Conservation (phyloP, 2,888 invertebrate genomes). For the Nephrotoma guestfalica region DNA sequence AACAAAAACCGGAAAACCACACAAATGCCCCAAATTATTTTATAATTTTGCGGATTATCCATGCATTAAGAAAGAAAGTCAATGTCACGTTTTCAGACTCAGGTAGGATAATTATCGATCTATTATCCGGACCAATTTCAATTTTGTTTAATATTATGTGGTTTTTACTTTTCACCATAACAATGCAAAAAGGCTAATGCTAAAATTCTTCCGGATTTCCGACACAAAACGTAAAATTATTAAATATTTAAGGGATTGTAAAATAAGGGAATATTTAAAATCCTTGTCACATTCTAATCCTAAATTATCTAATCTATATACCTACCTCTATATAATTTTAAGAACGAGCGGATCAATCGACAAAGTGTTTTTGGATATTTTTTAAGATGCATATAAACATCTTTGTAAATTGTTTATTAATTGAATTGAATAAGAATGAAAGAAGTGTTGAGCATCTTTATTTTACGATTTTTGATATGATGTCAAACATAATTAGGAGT, state of each 20-base stretch:
- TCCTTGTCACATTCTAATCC: background rate
- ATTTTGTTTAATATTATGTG: background rate
- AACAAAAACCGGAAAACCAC: background rate
- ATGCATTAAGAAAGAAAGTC: background rate
- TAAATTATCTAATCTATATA: background rate
- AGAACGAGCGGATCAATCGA: background rate
- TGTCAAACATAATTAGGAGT: background rate
- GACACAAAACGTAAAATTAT: background rate
- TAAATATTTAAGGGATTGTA: background rate
- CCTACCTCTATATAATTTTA: background rate
- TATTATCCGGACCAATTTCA: background rate
- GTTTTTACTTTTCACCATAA: background rate
- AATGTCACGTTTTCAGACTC: background rate
- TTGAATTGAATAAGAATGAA: background rate
- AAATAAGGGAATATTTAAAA: background rate
- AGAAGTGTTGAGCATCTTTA: background rate
- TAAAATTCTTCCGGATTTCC: background rate
- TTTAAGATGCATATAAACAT: background rate
- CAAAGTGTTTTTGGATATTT: background rate
- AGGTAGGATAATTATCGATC: background rate
- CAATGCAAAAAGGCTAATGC: background rate
- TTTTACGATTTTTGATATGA: background rate
- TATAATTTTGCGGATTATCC: background rate
- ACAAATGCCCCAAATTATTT: background rate
- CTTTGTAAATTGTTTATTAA: background rate